These are phyloP conservation scores for Lissonota sp. DNA, from an alignment of 2,888 invertebrate genomes.

Conservation along the genomic window DNA sequence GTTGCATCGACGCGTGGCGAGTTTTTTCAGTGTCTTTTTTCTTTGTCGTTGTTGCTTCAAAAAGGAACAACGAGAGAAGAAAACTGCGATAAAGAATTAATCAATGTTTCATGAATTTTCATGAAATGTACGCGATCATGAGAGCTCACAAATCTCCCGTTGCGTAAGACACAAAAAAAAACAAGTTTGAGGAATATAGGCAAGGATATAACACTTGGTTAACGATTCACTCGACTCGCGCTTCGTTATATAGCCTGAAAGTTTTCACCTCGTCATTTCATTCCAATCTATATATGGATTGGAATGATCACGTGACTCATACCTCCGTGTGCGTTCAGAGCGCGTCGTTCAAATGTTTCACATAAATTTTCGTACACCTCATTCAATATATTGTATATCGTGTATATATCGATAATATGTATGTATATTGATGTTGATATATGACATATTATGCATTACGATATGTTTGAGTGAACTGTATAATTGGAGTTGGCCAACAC, in stretches of 20 bases:
- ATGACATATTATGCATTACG: no score
- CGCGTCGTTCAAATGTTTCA: slow-evolving; percentile 9
- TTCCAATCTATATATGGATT: slow-evolving; percentile 47
- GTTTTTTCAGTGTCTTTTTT: background rate
- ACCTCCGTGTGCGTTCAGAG: background rate
- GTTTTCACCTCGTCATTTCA: slow-evolving; percentile 52
- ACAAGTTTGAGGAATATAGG: background rate
- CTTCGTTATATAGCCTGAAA: slow-evolving; percentile 18
- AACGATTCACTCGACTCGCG: slow-evolving; percentile 28
- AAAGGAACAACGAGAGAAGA: background rate
- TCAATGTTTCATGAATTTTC: slow-evolving; percentile 4
- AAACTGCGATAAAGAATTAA: background rate
- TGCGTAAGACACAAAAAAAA: slow-evolving; percentile 7
- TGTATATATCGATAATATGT: background rate
- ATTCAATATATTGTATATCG: background rate
- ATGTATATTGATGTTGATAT: background rate
- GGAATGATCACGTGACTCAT: slow-evolving; percentile 38
- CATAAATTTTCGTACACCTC: slow-evolving; percentile 5
- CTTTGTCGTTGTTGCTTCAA: background rate
- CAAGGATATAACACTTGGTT: slow-evolving; percentile 28
- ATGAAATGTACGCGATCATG: background rate
- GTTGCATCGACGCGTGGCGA: background rate
- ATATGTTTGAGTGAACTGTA: no score
- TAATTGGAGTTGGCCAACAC: no score
- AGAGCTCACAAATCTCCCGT: background rate